Conservation (phyloP, 1,140 invertebrate genomes). For the Platyura marginata region DNA sequence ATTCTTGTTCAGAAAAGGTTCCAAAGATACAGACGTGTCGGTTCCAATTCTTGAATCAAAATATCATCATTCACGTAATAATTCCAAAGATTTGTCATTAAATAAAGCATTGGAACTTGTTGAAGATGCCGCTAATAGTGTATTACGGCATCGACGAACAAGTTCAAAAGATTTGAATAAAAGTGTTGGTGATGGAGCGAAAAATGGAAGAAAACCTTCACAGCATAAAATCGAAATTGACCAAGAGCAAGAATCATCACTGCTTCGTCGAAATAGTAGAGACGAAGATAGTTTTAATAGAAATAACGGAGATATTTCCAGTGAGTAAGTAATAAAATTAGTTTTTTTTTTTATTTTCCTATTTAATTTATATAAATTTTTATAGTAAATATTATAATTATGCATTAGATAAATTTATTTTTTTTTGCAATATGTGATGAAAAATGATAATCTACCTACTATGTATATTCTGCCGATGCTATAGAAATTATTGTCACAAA, state of each 20-base stretch:
- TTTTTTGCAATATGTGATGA: too few relatives aligned
- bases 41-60: not conserved
- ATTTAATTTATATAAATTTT: too few relatives aligned
- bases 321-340: too few relatives aligned
- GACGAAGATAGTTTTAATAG: too few relatives aligned
- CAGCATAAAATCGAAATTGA: conserved; percentile 4
- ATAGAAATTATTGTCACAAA: too few relatives aligned
- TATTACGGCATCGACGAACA: conserved; percentile 33
- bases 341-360: too few relatives aligned
- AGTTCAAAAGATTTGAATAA: conserved; percentile 30
- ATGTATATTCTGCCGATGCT: too few relatives aligned
- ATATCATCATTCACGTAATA: conserved; percentile 24
- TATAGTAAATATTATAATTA: too few relatives aligned
- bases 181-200: not conserved
- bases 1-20: not conserved
- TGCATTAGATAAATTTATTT: too few relatives aligned
- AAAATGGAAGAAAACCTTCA: not conserved
- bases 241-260: not conserved
- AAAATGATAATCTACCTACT: too few relatives aligned
- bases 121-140: conserved; percentile 18
- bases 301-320: too few relatives aligned
- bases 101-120: not conserved
- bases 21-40: not conserved
- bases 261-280: not conserved
- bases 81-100: conserved; percentile 30